These are phyloP conservation scores for Gallirallus australis DNA, from an alignment of 2,797 vertebrate genomes.

Conservation along the genomic window DNA sequence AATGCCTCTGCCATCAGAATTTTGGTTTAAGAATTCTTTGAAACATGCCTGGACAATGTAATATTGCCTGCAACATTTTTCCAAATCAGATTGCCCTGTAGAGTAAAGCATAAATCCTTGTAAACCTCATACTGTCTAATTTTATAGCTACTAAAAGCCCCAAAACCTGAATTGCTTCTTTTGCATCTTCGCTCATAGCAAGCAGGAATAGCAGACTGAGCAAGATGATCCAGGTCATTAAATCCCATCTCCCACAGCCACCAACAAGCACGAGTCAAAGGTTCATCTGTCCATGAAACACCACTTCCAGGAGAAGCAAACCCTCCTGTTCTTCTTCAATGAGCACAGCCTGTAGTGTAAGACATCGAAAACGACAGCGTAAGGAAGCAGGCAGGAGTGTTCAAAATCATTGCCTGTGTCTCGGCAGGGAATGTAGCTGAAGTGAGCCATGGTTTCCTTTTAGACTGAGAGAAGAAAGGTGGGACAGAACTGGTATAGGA, in stretches of 20 bases:
- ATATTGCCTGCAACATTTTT: slow-evolving; percentile 18
- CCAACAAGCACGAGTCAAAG: background rate
- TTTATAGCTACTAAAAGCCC: slow-evolving; percentile 11
- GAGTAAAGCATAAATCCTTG: background rate
- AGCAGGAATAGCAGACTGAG: background rate
- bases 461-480: background rate
- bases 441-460: background rate
- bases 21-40: background rate
- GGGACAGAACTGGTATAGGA: background rate
- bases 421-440: background rate
- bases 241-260: background rate
- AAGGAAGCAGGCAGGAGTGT: background rate
- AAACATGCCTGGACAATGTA: background rate
- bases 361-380: background rate
- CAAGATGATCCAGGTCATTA: background rate
- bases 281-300: background rate
- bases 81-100: background rate
- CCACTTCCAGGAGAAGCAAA: background rate
- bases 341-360: background rate
- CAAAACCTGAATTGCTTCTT: background rate
- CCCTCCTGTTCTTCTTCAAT: background rate
- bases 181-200: background rate
- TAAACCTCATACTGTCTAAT: background rate
- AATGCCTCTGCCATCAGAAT: background rate
- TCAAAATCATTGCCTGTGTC: background rate